A percentile compares a stretch with the other conserved stretches of the same genome.
Evolutionary conservation across 2,888 invertebrate species (phyloP).

Genomic region (Euclidia mi): DNA sequence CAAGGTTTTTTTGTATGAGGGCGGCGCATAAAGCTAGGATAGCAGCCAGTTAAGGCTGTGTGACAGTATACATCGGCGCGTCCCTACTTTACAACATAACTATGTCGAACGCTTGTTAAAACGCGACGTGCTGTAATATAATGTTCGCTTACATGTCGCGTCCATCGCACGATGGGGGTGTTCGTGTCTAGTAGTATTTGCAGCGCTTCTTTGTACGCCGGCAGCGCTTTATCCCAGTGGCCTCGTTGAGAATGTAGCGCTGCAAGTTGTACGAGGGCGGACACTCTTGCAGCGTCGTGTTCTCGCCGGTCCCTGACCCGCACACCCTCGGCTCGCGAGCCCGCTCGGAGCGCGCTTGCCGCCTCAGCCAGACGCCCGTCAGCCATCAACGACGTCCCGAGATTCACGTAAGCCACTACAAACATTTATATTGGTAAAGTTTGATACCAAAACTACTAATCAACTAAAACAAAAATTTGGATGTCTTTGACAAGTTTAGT

Average conservation of each 20-base stretch:
- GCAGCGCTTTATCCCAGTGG: slow-evolving; percentile 95
- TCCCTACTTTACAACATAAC: slow-evolving; percentile 49
- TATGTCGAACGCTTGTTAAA: slow-evolving; percentile 55
- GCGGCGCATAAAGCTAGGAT: slow-evolving; percentile 19
- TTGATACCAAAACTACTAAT: too few species aligned
- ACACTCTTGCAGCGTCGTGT: slow-evolving; percentile 97
- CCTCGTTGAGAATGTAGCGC: slow-evolving; percentile 96
- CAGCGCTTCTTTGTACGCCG: slow-evolving; percentile 96
- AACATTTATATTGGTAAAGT: slow-evolving; percentile 47
- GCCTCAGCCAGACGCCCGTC: slow-evolving; percentile 96
- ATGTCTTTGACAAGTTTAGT: background rate
- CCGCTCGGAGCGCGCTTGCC: slow-evolving; percentile 94
- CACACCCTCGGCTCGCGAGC: slow-evolving; percentile 95
- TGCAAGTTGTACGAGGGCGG: slow-evolving; percentile 97
- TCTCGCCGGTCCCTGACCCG: slow-evolving; percentile 96
- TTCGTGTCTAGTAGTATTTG: slow-evolving; percentile 95
- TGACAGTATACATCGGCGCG: slow-evolving; percentile 52
- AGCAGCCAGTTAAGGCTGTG: slow-evolving; percentile 32
- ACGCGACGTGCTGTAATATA: slow-evolving; percentile 35
- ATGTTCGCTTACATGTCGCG: slow-evolving; percentile 79
- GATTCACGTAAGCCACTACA: slow-evolving; percentile 98
- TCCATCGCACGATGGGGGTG: slow-evolving; percentile 93
- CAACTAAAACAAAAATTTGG: background rate
- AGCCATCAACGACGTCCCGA: slow-evolving; percentile 96
- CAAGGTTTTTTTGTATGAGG: background rate